Conservation (phyloP, 1,140 invertebrate genomes). For the Stegodyphus dumicola region DNA sequence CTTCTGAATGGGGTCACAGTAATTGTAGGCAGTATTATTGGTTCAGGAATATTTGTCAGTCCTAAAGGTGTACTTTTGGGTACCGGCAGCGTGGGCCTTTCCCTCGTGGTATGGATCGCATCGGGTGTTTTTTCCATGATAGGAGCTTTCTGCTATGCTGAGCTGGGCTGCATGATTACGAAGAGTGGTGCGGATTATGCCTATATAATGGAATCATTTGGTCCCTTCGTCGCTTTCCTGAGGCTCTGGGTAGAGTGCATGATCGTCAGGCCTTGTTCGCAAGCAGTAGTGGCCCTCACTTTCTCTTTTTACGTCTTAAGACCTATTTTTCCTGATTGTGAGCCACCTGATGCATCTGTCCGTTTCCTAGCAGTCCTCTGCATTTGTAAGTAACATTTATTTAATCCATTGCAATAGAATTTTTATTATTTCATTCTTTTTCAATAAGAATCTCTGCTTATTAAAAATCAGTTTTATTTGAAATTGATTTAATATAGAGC, state of each 20-base stretch:
- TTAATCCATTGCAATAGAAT: neutral
- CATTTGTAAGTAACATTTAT: conserved; percentile 80
- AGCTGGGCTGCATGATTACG: conserved; percentile 85
- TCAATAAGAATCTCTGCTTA: no score
- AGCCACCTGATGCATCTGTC: conserved; percentile 83
- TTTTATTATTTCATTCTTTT: neutral
- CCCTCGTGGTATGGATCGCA: conserved; percentile 87
- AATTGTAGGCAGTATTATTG: conserved; percentile 94
- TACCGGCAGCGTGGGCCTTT: conserved; percentile 88
- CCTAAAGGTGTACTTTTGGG: conserved; percentile 82
- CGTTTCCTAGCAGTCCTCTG: conserved; percentile 88
- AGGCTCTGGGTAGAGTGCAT: conserved; percentile 97
- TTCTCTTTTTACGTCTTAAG: conserved; percentile 79
- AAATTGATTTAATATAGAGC: no score
- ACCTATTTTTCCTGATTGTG: conserved; percentile 69
- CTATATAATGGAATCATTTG: conserved; percentile 97
- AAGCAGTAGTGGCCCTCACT: conserved; percentile 91
- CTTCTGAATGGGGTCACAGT: conserved; percentile 92
- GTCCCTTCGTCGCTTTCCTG: conserved; percentile 73
- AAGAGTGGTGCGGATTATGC: conserved; percentile 89
- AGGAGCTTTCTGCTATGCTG: conserved; percentile 93
- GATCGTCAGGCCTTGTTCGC: conserved; percentile 95
- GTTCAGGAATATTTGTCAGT: conserved; percentile 93
- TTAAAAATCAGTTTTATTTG: no score
- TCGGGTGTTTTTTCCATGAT: conserved; percentile 90